A percentile compares a stretch with the other conserved stretches of the same genome.
Evolutionary conservation across 2,797 vertebrate genomes (phyloP).

Genomic region (Sparidentex hasta): DNA sequence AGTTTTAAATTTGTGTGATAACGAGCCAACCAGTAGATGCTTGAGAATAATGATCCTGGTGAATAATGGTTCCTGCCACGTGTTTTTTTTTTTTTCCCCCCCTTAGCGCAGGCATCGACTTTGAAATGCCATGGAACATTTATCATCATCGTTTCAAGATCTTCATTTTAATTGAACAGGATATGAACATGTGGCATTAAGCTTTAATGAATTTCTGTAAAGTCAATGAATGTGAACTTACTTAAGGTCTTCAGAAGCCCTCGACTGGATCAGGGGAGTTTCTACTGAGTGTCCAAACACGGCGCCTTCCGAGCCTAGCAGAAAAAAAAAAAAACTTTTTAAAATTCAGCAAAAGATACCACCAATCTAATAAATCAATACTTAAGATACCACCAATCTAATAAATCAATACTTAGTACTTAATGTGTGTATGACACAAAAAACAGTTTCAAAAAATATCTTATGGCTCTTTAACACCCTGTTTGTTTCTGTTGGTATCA

Average conservation of each 20-base stretch:
- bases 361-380: not conserved
- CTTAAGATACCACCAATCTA: too few relatives aligned
- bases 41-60: conserved; percentile 58
- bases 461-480: not conserved
- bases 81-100: not conserved
- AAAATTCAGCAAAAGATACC: not conserved
- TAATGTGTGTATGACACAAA: not conserved
- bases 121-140: conserved; percentile 66
- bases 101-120: conserved; percentile 30
- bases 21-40: conserved; percentile 44
- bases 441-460: too few relatives aligned
- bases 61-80: conserved; percentile 61
- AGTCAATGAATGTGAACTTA: conserved; percentile 78
- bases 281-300: conserved; percentile 93
- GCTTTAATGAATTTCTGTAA: conserved; percentile 65
- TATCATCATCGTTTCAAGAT: conserved; percentile 66
- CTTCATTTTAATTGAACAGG: conserved; percentile 68
- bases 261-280: conserved; percentile 92
- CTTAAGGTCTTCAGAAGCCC: conserved; percentile 91
- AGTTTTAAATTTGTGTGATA: conserved; percentile 52
- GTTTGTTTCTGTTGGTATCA: not conserved
- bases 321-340: not conserved
- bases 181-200: conserved; percentile 71
- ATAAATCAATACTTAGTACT: not conserved
- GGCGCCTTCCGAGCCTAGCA: conserved; percentile 91